Evolutionary conservation across 2,113 vertebrate genomes (phyloP), one percentile per base, ranked within the genome.

Genomic region (Porphyrio hochstetteri): DNA sequence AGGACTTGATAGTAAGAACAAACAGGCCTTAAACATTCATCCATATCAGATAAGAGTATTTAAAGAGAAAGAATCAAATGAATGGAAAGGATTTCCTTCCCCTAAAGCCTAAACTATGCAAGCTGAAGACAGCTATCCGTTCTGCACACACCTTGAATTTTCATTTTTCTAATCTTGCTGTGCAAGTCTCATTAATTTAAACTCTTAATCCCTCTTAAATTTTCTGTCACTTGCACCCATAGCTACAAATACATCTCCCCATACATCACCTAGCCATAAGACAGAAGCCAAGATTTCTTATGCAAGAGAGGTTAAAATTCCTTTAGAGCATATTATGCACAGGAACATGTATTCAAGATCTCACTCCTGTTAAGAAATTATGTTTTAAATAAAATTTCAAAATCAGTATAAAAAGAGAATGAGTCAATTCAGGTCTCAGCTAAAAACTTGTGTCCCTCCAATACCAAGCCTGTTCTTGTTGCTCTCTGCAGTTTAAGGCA

Each of bases 101-200:
- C 84, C 56, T 60, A 79, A 84, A 79, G 61, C 44, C 81, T 55
- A 7, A 9, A 48, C 76, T 61, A 86, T 23, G 29, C 12, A 56
- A 68, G 28, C 67, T 80, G n/a, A 48, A 85, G 40, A 44, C 56
- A 70, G 68, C 79, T 36, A 74, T 24, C 76, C 56, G 4, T 53
- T 80, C 68, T 56, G 68, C 79, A 67, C 85, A 81, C 82, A 90
- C 92, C 85, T 95, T 77, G 29, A 64, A 75, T 74, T 77, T 82
- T 56, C 88, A 78, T 38, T 86, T 88, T 36, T 13, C 80, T 71
- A 78, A 88, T 90, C 92, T 60, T 60, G 80, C 85, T 88, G 38
- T 20, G 68, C 65, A 63, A 72, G 29, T 60, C 80, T 86, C 90
- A 78, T 64, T 93, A 86, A 84, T 68, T 95, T 67, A 78, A 88